These are phyloP conservation scores for Apotomis betuletana DNA, from an alignment of 2,888 invertebrate species.

Conservation along the genomic window DNA sequence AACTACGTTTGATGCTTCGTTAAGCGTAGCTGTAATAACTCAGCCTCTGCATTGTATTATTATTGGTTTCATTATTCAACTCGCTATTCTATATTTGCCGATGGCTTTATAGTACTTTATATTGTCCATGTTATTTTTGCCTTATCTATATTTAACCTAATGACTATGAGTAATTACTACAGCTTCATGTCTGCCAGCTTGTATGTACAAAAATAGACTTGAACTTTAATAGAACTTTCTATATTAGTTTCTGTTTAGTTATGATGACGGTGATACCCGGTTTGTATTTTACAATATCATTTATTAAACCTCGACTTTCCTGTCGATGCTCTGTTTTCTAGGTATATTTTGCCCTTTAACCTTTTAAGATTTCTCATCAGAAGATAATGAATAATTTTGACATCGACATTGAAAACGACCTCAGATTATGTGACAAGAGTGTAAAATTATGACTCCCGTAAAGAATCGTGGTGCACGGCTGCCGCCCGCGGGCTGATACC, in stretches of 20 bases:
- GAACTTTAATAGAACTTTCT: background rate
- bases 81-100: background rate
- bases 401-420: conserved; percentile 14
- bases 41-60: conserved; percentile 25
- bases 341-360: background rate
- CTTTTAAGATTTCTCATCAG: no score
- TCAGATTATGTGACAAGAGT: conserved; percentile 18
- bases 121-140: background rate
- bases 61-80: conserved; percentile 24
- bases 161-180: background rate
- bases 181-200: background rate
- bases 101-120: background rate
- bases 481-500: conserved; percentile 57
- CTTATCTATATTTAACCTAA: background rate
- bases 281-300: no score
- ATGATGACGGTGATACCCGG: no score
- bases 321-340: no score
- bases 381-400: background rate
- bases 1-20: conserved; percentile 27
- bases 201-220: background rate
- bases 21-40: conserved; percentile 29
- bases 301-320: no score
- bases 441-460: conserved; percentile 14
- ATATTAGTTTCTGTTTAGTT: no score
- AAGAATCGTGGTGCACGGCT: conserved; percentile 15